Evolutionary conservation across 2,888 invertebrate species (phyloP).

Genomic region (Agrotis segetum): DNA sequence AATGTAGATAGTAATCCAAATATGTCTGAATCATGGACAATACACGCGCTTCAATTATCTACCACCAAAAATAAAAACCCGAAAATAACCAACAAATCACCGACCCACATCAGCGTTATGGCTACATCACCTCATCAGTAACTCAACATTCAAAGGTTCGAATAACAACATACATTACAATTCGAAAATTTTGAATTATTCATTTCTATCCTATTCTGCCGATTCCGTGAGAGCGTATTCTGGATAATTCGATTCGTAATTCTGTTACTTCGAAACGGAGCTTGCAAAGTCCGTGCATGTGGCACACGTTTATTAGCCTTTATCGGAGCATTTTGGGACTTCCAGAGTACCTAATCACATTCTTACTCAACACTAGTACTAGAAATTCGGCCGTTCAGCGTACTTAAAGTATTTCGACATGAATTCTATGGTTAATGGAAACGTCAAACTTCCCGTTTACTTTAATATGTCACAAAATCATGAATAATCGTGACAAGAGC

Average conservation of each 20-base stretch:
- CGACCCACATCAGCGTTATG: constrained; percentile 47
- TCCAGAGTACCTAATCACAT: constrained; percentile 16
- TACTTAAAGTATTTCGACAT: no score
- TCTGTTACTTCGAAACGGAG: constrained; percentile 19
- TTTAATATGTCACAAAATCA: no score
- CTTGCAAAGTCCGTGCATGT: constrained; percentile 2
- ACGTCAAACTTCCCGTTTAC: no score
- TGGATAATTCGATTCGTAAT: constrained; percentile 54
- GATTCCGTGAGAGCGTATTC: constrained; percentile 69
- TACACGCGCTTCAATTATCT: neutral
- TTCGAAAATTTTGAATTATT: constrained; percentile 78
- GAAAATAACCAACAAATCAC: constrained; percentile 35
- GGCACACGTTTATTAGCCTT: constrained; percentile 9
- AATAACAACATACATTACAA: constrained; percentile 79
- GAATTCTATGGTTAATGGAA: no score
- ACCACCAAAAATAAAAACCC: neutral
- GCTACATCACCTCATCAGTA: constrained; percentile 56
- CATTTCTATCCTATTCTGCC: constrained; percentile 76
- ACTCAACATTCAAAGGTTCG: constrained; percentile 66
- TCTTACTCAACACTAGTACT: neutral
- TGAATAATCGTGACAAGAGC: no score
- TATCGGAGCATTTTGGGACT: constrained; percentile 2
- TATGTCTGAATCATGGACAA: neutral
- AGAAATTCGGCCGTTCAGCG: no score
- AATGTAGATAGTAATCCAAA: no score